phyloP scores from a whole-genome alignment of 2,888 invertebrate genomes.

The Euplexia lucipara region DNA sequence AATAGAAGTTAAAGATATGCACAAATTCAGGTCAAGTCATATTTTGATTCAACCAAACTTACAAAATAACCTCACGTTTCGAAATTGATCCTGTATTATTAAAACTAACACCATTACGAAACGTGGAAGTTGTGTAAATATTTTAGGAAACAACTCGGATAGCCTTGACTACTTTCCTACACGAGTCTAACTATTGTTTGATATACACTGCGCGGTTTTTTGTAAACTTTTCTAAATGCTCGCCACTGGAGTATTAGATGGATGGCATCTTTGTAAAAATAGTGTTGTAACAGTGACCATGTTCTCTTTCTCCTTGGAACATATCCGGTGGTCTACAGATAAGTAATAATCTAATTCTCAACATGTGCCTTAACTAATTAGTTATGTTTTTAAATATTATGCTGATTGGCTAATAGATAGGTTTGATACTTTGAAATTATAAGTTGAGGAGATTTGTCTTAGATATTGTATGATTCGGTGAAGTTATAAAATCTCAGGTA shows the following conservation, averaged over 20 bases:
- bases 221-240: conserved; percentile 26
- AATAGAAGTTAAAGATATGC: neutral
- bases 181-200: conserved; percentile 49
- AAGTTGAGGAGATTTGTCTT: conserved; percentile 29
- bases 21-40: too few species aligned
- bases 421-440: conserved; percentile 29
- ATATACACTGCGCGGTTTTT: conserved; percentile 40
- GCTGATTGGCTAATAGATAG: conserved; percentile 39
- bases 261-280: conserved; percentile 11
- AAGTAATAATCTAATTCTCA: conserved; percentile 36
- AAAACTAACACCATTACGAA: conserved; percentile 38
- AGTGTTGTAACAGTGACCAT: conserved; percentile 12
- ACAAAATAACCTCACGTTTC: conserved; percentile 15
- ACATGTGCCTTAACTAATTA: conserved; percentile 46
- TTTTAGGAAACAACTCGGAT: conserved; percentile 46
- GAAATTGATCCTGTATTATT: conserved; percentile 31
- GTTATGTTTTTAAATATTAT: neutral
- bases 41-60: neutral
- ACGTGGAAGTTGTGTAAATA: conserved; percentile 51
- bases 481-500: too few species aligned
- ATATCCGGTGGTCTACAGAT: conserved; percentile 52
- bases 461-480: too few species aligned
- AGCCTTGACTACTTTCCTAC: conserved; percentile 50
- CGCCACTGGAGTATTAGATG: conserved; percentile 24
- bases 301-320: conserved; percentile 60